Conservation (phyloP, 2,113 vertebrate genomes). For the Lophochroa leadbeateri region DNA sequence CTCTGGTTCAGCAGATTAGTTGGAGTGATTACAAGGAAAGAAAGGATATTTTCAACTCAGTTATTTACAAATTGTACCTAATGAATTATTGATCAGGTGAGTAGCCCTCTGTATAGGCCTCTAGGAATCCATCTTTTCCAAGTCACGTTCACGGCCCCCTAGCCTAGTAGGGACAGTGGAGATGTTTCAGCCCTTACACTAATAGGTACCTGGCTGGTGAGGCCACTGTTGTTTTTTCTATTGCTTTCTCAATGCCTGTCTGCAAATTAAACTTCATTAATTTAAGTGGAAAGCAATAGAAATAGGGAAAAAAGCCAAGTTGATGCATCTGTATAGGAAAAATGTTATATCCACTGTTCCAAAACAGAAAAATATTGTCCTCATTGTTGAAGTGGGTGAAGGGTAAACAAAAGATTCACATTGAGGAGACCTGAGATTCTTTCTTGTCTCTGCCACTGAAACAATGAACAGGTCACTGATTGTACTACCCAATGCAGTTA, state of each 20-base stretch:
- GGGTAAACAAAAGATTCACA: neutral
- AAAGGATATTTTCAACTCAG: conserved; percentile 43
- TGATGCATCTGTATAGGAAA: neutral
- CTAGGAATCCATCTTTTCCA: neutral
- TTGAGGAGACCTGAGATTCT: neutral
- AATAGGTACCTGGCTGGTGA: neutral
- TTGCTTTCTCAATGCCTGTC: neutral
- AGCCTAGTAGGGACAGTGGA: neutral
- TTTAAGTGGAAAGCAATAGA: neutral
- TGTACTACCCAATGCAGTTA: neutral
- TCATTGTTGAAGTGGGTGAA: neutral
- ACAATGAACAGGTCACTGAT: neutral
- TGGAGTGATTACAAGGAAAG: conserved; percentile 30
- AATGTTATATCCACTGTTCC: neutral
- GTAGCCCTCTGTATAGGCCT: neutral
- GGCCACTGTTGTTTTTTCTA: neutral
- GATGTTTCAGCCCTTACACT: neutral
- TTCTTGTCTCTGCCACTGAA: neutral
- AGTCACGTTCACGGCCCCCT: neutral
- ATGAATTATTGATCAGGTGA: conserved; percentile 35
- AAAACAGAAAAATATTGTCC: neutral
- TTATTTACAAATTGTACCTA: conserved; percentile 46
- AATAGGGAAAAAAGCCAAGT: neutral
- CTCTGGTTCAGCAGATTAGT: conserved; percentile 41
- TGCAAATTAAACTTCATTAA: neutral